Evolutionary conservation across 2,113 vertebrate species (phyloP).

Genomic region (Pica pica): DNA sequence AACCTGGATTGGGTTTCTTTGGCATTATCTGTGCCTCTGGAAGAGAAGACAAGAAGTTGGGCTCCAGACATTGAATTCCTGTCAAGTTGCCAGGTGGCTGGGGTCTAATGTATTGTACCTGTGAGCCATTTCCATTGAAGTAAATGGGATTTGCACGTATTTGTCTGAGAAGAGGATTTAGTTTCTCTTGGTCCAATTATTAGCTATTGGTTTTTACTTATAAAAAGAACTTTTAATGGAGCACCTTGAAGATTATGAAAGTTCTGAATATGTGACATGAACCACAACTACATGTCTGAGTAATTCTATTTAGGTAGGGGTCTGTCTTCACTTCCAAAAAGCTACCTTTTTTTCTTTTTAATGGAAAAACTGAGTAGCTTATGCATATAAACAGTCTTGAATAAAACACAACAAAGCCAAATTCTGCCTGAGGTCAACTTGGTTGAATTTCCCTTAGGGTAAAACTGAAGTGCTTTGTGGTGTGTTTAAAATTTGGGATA

Average conservation of each 20-base stretch:
- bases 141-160: conserved; percentile 38
- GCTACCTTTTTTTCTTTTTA: neutral
- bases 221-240: neutral
- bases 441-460: neutral
- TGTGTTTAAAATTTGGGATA: neutral
- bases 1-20: neutral
- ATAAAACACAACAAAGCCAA: neutral
- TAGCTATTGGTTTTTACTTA: neutral
- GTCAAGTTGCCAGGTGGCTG: neutral
- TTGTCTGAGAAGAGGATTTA: conserved; percentile 19
- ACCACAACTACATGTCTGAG: neutral
- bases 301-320: neutral
- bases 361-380: neutral
- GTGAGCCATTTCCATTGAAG: neutral
- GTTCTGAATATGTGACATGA: neutral
- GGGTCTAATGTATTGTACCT: neutral
- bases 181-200: neutral
- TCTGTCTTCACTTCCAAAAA: neutral
- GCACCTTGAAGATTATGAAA: neutral
- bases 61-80: neutral
- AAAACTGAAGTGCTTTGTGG: neutral
- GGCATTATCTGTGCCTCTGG: neutral
- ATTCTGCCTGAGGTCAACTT: neutral
- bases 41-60: neutral
- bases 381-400: neutral